Conservation (phyloP, 1,140 invertebrate genomes). For the Aradophagus sp. region DNA sequence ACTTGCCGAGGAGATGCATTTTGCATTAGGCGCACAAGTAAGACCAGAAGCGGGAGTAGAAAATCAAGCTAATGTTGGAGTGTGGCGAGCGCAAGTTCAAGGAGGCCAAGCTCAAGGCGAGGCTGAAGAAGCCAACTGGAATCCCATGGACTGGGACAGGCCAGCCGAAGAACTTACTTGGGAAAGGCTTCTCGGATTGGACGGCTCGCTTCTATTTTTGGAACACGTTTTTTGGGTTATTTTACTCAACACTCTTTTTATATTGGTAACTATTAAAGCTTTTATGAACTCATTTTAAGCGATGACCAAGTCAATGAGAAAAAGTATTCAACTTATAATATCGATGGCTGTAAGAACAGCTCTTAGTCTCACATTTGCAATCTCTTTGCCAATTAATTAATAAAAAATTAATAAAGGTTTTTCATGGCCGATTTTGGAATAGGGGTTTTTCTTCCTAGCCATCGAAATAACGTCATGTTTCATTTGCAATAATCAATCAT, state of each 20-base stretch:
- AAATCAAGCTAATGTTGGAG: slow-evolving; percentile 56
- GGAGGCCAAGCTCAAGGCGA: slow-evolving; percentile 74
- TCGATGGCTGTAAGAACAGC: too few relatives aligned
- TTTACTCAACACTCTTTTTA: slow-evolving; percentile 96
- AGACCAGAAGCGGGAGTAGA: slow-evolving; percentile 49
- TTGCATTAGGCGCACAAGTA: slow-evolving; percentile 6
- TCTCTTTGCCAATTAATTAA: too few relatives aligned
- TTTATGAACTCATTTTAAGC: too few relatives aligned
- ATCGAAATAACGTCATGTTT: too few relatives aligned
- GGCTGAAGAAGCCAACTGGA: slow-evolving; percentile 95
- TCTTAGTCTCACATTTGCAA: too few relatives aligned
- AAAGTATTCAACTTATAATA: too few relatives aligned
- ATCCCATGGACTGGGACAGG: slow-evolving; percentile 98
- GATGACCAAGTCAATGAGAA: too few relatives aligned
- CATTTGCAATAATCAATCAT: slow-evolving; percentile 1
- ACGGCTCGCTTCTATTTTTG: slow-evolving; percentile 96
- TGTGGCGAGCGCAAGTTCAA: slow-evolving; percentile 70
- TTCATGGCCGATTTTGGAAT: too few relatives aligned
- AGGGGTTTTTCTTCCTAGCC: too few relatives aligned
- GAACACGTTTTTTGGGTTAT: slow-evolving; percentile 99
- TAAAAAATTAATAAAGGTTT: too few relatives aligned
- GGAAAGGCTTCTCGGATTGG: slow-evolving; percentile 95
- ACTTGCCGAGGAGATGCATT: not conserved
- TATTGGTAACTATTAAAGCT: slow-evolving; percentile 78
- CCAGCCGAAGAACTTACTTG: slow-evolving; percentile 98